Evolutionary conservation across 1,140 invertebrate genomes (phyloP).

Genomic region (Saccostrea echinata): DNA sequence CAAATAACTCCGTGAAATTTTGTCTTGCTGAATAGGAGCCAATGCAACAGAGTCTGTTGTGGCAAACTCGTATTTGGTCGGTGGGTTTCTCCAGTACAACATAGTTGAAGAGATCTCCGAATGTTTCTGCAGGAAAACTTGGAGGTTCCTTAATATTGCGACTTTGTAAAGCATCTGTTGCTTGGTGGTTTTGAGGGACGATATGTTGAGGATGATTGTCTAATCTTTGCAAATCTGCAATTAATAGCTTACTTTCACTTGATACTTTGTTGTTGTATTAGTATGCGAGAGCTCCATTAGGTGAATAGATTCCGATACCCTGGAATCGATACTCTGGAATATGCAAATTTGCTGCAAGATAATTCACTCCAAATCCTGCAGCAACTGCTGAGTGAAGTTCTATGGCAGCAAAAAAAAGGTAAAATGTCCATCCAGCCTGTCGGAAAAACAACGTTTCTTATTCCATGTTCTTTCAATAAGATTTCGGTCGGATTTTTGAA

Average conservation of each 20-base stretch:
- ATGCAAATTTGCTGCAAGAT: constrained; percentile 83
- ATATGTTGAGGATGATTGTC: constrained; percentile 49
- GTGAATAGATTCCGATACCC: constrained; percentile 83
- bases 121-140: constrained; percentile 51
- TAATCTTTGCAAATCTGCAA: constrained; percentile 50
- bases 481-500: constrained; percentile 84
- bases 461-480: constrained; percentile 80
- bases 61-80: constrained; percentile 61
- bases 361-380: constrained; percentile 81
- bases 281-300: constrained; percentile 60
- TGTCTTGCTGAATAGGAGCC: constrained; percentile 56
- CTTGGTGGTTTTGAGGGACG: not conserved
- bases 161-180: too few relatives aligned
- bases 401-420: constrained; percentile 84
- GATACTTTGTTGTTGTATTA: constrained; percentile 57
- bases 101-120: constrained; percentile 69
- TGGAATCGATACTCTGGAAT: constrained; percentile 79
- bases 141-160: not conserved
- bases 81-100: constrained; percentile 47
- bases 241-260: constrained; percentile 60
- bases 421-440: constrained; percentile 88
- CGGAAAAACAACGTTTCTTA: constrained; percentile 87
- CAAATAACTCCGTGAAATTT: constrained; percentile 63
- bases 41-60: constrained; percentile 68
- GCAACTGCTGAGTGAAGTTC: constrained; percentile 83